Conservation (phyloP, 2,888 invertebrate genomes). For the Zeuzera pyrina region DNA sequence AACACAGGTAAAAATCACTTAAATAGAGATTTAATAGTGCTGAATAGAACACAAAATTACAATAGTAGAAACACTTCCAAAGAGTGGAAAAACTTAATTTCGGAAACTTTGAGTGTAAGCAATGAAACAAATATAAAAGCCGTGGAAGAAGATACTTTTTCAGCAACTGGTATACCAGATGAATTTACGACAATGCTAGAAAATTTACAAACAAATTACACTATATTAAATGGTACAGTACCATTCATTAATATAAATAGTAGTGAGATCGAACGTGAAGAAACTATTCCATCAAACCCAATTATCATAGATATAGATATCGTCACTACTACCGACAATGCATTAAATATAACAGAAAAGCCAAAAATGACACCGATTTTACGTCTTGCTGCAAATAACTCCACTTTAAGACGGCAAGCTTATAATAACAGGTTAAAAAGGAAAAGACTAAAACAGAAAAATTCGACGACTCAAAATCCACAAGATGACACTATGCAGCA, state of each 20-base stretch:
- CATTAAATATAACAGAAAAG: constrained; percentile 25
- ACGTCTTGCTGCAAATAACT: constrained; percentile 29
- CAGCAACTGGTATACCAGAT: not conserved
- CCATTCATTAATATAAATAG: constrained; percentile 3
- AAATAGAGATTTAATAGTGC: constrained; percentile 46
- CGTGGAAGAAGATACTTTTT: not conserved
- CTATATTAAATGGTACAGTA: not conserved
- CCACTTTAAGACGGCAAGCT: constrained; percentile 41
- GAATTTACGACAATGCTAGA: not conserved
- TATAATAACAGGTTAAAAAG: constrained; percentile 48
- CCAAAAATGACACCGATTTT: constrained; percentile 21
- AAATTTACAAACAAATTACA: not conserved
- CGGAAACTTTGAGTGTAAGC: constrained; percentile 20
- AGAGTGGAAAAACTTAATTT: constrained; percentile 42
- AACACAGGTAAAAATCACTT: constrained; percentile 43
- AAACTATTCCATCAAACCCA: constrained; percentile 17
- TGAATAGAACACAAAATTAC: constrained; percentile 43
- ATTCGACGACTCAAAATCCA: constrained; percentile 46
- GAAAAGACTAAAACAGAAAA: constrained; percentile 49
- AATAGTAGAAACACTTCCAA: constrained; percentile 42
- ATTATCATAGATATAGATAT: too few relatives aligned
- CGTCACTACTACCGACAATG: constrained; percentile 20
- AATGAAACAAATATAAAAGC: not conserved
- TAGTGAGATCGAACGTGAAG: constrained; percentile 11
- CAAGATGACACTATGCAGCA: constrained; percentile 41